These are phyloP conservation scores for Scylla paramamosain DNA, from an alignment of 1,140 invertebrate species.

Conservation along the genomic window DNA sequence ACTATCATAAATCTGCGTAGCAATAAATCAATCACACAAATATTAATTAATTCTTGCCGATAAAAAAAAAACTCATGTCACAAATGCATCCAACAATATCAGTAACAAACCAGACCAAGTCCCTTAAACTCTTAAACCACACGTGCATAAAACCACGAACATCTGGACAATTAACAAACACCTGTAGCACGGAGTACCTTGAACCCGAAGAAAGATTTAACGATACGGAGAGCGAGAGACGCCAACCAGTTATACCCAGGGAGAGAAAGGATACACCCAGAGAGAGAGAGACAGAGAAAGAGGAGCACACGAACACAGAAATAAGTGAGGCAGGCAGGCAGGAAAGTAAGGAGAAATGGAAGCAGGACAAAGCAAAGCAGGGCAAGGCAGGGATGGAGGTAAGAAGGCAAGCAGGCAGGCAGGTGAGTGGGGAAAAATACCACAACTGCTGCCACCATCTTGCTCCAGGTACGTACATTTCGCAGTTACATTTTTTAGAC, in stretches of 20 bases:
- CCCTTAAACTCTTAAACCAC: too few relatives aligned
- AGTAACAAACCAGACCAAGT: too few relatives aligned
- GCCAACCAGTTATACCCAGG: not conserved
- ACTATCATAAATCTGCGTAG: too few relatives aligned
- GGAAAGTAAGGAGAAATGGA: not conserved
- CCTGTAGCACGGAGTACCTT: too few relatives aligned
- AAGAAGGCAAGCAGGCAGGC: not conserved
- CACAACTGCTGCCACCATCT: not conserved
- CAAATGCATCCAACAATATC: too few relatives aligned
- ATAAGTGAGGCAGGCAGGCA: not conserved
- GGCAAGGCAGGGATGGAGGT: not conserved
- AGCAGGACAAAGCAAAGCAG: not conserved
- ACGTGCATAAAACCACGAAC: too few relatives aligned
- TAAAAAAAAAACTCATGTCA: too few relatives aligned
- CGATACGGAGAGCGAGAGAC: not conserved
- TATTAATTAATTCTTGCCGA: too few relatives aligned
- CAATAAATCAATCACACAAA: too few relatives aligned
- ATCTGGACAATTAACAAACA: too few relatives aligned
- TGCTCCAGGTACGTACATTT: not conserved
- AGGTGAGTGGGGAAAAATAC: not conserved
- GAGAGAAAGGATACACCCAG: not conserved
- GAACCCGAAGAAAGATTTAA: too few relatives aligned
- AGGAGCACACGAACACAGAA: not conserved
- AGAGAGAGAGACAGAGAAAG: not conserved
- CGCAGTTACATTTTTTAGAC: slow-evolving; percentile 44